Conservation (phyloP, 2,113 vertebrate species). For the Stigmatopora nigra region DNA sequence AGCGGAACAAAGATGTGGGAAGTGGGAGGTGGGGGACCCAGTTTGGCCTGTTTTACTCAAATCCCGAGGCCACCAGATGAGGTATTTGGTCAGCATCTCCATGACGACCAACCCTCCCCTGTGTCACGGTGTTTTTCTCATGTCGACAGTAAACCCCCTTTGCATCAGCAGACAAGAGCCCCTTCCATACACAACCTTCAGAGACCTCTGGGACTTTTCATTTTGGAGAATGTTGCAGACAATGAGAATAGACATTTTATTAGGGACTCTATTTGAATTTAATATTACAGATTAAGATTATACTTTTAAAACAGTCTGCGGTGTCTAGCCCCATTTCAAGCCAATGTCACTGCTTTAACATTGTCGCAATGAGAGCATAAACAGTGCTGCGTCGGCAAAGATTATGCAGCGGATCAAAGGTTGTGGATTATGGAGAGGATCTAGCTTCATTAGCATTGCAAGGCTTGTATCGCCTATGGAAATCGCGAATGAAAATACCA, state of each 20-base stretch:
- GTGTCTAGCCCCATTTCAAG: neutral
- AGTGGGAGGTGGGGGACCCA: constrained; percentile 18
- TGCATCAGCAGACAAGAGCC: constrained; percentile 49
- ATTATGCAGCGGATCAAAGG: constrained; percentile 38
- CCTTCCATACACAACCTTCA: constrained; percentile 36
- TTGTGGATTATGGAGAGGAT: constrained; percentile 32
- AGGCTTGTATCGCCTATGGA: constrained; percentile 39
- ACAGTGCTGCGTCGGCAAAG: constrained; percentile 21
- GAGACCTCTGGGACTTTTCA: neutral
- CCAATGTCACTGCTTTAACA: constrained; percentile 21
- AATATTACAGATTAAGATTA: neutral
- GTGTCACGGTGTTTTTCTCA: constrained; percentile 28
- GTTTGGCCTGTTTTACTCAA: constrained; percentile 23
- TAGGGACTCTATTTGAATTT: neutral
- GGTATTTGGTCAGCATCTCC: constrained; percentile 58
- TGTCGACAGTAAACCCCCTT: constrained; percentile 54
- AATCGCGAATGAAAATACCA: constrained; percentile 39
- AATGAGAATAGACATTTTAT: neutral
- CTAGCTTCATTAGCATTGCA: constrained; percentile 41
- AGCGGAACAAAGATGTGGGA: neutral
- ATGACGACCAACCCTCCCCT: constrained; percentile 54
- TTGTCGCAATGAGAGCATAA: constrained; percentile 8
- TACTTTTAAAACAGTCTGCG: neutral
- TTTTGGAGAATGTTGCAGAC: neutral
- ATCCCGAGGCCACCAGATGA: constrained; percentile 21